Base-by-base conservation (phyloP, 1,140 invertebrate species). In the Melanaphis sacchari region DNA sequence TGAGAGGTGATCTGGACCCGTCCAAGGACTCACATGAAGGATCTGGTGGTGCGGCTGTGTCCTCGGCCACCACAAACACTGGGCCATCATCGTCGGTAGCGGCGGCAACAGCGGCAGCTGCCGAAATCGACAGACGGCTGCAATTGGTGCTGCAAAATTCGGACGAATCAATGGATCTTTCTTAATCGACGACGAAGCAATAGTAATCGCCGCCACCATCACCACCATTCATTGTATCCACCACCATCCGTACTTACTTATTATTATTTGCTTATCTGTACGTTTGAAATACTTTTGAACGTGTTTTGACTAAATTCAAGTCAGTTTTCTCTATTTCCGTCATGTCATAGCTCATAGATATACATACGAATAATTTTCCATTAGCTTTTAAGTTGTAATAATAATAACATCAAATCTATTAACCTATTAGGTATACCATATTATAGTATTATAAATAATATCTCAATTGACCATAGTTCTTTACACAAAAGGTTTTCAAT, bases 1-100 rank as follows among this genome's bases (percentile, higher is more conserved):
- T 97, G 95, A 95, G 96, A 94, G 96, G 95, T 2, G 91, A 93
- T 41, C 46, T 93, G 36, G 81, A 93, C 38, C 91, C 91, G 9
- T 93, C 85, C 38, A 85, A 93, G 81, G 91, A 93, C 46, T 22
- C 3, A 26, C 52, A 26, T 9, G 89, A 90, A 40, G 85, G 15
- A 49, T 21, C 88, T 3, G 38, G 4, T 7, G 11, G 22, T 36
- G 88, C 24, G 1, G 36, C 49, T 8, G 22, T 24, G 3, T 15
- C 36, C 36, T 31, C 49, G 0, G 36, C 4, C 4, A 38, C 52
- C 52, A 2, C 52, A 5, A 90, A 40, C 52, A 24, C 46, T 2
- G 87, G 38, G 3, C n/a, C 46, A 1, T 38, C 46, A 2, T 52
- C 87, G 36, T 89, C 87, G 2, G 36, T 54, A 36, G 49, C 87